A percentile compares a stretch with the other conserved stretches of the same genome.
These are phyloP conservation scores for Corella eumyota DNA, from an alignment of 23 tunicate genomes.

Conservation along the genomic window DNA sequence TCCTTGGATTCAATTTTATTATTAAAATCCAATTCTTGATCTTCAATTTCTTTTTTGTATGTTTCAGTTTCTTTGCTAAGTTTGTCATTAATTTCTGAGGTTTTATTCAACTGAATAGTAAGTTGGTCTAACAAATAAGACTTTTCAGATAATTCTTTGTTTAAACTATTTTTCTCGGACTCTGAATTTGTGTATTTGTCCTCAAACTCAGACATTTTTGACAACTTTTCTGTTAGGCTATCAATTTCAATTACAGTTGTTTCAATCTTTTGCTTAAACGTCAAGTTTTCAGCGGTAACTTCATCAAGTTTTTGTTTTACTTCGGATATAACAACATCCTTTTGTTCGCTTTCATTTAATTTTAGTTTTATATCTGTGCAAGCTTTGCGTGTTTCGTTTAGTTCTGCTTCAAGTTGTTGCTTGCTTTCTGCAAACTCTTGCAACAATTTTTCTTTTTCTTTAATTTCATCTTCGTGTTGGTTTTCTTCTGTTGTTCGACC, in stretches of 20 bases:
- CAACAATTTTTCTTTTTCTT: neutral
- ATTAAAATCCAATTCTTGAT: neutral
- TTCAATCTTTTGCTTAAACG: too few relatives aligned
- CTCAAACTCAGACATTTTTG: too few relatives aligned
- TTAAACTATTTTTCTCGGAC: too few relatives aligned
- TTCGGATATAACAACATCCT: too few relatives aligned
- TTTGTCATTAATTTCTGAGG: neutral
- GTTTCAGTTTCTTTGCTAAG: conserved; percentile 2
- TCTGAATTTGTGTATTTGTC: too few relatives aligned
- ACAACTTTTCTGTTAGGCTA: too few relatives aligned
- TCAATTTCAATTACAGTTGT: too few relatives aligned
- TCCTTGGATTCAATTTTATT: neutral
- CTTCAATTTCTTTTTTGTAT: neutral
- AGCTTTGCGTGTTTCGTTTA: neutral
- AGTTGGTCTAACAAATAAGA: too few relatives aligned
- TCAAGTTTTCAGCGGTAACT: too few relatives aligned
- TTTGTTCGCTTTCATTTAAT: too few relatives aligned
- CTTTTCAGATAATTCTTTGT: too few relatives aligned
- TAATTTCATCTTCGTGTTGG: neutral
- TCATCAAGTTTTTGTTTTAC: too few relatives aligned
- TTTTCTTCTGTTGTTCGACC: neutral
- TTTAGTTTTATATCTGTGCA: neutral
- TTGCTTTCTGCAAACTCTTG: neutral
- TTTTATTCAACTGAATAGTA: neutral
- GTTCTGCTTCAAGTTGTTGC: neutral